Evolutionary conservation across 1,140 invertebrate genomes (phyloP), one percentile per base, ranked within the genome.

Genomic region (Trissolcus basalis): DNA sequence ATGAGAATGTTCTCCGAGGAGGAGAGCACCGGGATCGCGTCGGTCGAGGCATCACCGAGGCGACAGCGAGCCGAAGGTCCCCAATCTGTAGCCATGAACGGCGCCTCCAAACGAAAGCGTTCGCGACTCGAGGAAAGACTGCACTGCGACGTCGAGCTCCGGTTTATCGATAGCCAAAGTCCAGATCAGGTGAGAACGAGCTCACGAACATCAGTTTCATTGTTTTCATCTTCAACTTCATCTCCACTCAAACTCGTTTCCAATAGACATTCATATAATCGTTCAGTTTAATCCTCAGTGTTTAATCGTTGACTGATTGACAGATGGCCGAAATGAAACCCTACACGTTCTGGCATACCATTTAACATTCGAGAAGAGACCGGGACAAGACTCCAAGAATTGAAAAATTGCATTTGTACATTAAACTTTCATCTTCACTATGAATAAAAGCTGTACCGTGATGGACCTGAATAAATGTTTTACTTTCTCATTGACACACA

Each of bases 1-100:
- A 93, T 94, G 91, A 91, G 93, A 78, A 95, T 96, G 87, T 94
- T 96, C 83, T 94, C 93, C 9, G 94, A 95, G 80, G 95, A 95
- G 83, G 95, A 96, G 76, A 92, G 92, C 1, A 90, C 89, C 49
- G 90, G 90, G 4, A 89, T 89, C 13, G 90, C 90, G 0, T 91
- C 91, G 0, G 89, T 89, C 1, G 91, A 91, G 51, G 91, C 90
- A 9, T 88, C 90, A 1, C 89, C 88, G 11, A 86, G 90, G 51
- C 83, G 90, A 35, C 88, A 89, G 6, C 77, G 86, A 55, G 83
- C 74, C n/a, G 89, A 90, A 6, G 89, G 64, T 15, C 72, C 63
- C 13, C 72, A 82, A 6, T 86, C 80, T 7, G 76, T 81, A 3
- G 56, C 75, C 6, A 64, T 67, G 1, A 84, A 77, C 12, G 87